Conservation (phyloP, 2,113 vertebrate species). For the Hystrix brachyura region DNA sequence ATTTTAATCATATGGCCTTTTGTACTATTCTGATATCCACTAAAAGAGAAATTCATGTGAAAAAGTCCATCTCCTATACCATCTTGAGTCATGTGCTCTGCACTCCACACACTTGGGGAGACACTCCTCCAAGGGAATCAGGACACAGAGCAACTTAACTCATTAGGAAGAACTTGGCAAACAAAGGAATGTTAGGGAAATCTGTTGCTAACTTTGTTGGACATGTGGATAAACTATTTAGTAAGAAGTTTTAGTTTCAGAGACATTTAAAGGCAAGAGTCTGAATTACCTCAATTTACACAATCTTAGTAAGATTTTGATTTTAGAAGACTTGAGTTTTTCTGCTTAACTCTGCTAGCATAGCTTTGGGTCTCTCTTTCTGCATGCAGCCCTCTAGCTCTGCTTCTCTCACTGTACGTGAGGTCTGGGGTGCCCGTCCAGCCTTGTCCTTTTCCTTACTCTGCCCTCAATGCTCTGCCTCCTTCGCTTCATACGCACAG, state of each 20-base stretch:
- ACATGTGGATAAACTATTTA: not conserved
- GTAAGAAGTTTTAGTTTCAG: not conserved
- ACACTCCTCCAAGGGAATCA: not conserved
- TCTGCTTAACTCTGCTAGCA: not conserved
- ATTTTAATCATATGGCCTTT: not conserved
- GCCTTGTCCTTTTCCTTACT: not conserved
- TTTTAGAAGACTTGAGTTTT: not conserved
- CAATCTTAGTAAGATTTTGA: constrained; percentile 26
- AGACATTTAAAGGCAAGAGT: not conserved
- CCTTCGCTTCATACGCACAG: not conserved
- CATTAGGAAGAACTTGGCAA: not conserved
- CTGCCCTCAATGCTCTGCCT: not conserved
- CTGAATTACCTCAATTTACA: not conserved
- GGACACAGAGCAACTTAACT: constrained; percentile 4
- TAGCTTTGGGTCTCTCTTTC: not conserved
- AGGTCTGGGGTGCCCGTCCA: not conserved
- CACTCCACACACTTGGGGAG: not conserved
- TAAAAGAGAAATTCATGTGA: constrained; percentile 22
- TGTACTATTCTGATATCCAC: constrained; percentile 19
- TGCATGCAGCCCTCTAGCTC: not conserved
- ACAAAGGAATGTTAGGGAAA: not conserved
- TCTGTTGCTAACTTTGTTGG: not conserved
- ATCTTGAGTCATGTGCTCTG: not conserved
- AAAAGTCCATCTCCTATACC: not conserved
- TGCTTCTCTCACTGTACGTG: rapidly evolving